These are phyloP conservation scores for Ornithoptera priamus DNA, from an alignment of 2,888 invertebrate genomes.

Conservation along the genomic window DNA sequence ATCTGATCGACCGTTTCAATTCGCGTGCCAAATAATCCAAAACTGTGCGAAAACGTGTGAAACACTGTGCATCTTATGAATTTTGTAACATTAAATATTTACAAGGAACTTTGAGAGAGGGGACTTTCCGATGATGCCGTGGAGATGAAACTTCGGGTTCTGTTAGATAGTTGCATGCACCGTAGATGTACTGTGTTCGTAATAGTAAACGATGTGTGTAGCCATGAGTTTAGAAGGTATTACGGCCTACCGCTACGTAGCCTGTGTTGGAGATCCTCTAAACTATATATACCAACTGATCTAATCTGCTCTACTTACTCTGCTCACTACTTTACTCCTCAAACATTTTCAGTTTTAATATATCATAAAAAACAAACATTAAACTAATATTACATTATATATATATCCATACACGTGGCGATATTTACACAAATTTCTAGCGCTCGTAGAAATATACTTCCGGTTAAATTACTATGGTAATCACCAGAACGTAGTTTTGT, in stretches of 20 bases:
- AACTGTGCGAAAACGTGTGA: constrained; percentile 30
- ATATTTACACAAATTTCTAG: constrained; percentile 23
- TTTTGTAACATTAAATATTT: constrained; percentile 39
- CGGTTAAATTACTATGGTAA: too few species aligned
- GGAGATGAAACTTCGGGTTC: constrained; percentile 31
- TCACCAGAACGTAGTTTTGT: too few species aligned
- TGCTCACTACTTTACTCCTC: constrained; percentile 1
- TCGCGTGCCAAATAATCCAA: neutral
- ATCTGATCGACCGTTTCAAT: constrained; percentile 36
- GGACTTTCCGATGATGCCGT: constrained; percentile 30
- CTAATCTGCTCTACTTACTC: constrained; percentile 2
- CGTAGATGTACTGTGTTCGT: constrained; percentile 64
- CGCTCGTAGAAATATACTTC: constrained; percentile 12
- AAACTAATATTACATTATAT: neutral
- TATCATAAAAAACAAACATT: neutral
- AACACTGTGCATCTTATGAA: constrained; percentile 49
- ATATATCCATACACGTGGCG: constrained; percentile 1
- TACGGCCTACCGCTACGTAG: constrained; percentile 52
- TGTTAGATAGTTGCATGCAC: constrained; percentile 63
- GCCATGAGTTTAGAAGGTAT: constrained; percentile 51
- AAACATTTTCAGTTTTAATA: constrained; percentile 32
- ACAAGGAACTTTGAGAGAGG: constrained; percentile 31
- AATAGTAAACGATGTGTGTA: constrained; percentile 63
- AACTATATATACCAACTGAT: neutral
- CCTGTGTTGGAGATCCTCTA: constrained; percentile 33